These are phyloP conservation scores for Onychostoma macrolepis DNA, from an alignment of 2,113 vertebrate genomes.

Conservation along the genomic window DNA sequence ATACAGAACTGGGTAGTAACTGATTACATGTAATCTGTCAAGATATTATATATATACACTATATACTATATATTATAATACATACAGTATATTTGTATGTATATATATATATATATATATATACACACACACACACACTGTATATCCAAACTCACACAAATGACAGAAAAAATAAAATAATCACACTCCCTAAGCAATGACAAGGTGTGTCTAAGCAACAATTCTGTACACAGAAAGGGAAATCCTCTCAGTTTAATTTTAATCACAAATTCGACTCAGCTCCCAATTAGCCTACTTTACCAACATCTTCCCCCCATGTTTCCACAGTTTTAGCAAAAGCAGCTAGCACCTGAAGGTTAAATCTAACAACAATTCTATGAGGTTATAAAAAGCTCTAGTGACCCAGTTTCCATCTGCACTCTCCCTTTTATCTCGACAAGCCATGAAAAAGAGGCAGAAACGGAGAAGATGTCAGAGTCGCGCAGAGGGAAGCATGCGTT, in stretches of 20 bases:
- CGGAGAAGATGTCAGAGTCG: slow-evolving; percentile 38
- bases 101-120: background rate
- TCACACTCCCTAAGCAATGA: background rate
- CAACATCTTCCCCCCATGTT: background rate
- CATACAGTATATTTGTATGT: too few relatives aligned
- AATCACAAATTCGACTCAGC: slow-evolving; percentile 11
- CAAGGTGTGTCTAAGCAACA: background rate
- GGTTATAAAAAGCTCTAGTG: slow-evolving; percentile 55
- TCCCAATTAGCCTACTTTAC: slow-evolving; percentile 51
- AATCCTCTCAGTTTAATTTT: background rate
- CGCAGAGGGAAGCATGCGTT: slow-evolving; percentile 20
- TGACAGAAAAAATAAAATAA: background rate
- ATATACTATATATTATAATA: too few relatives aligned
- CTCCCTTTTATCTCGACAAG: slow-evolving; percentile 48
- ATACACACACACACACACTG: too few relatives aligned
- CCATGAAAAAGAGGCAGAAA: slow-evolving; percentile 38
- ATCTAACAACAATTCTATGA: slow-evolving; percentile 47
- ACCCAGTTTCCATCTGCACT: slow-evolving; percentile 54
- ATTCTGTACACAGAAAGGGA: background rate
- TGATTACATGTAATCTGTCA: too few relatives aligned
- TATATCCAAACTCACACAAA: background rate
- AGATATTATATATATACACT: too few relatives aligned
- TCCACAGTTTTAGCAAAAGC: slow-evolving; percentile 32
- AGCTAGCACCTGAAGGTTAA: slow-evolving; percentile 58
- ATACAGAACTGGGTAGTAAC: background rate